These are phyloP conservation scores for Pseudococcus longispinus DNA, from an alignment of 2,888 invertebrate species.

Conservation along the genomic window DNA sequence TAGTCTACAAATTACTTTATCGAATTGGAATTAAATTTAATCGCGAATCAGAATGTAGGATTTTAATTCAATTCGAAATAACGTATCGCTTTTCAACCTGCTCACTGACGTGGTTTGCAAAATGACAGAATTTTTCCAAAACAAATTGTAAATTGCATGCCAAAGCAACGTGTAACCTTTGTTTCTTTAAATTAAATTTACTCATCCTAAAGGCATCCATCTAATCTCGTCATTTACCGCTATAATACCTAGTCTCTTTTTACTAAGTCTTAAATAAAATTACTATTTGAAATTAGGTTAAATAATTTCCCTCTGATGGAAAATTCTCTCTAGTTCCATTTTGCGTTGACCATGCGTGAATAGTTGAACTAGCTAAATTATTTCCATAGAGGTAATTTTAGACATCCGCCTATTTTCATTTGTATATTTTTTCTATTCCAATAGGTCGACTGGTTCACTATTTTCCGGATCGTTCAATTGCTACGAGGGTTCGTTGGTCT, in stretches of 20 bases:
- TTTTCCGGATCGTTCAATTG: constrained; percentile 54
- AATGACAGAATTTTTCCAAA: constrained; percentile 10
- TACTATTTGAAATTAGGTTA: constrained; percentile 23
- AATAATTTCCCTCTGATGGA: background rate
- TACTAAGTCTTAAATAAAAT: constrained; percentile 2
- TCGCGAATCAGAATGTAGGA: background rate
- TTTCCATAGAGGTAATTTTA: background rate
- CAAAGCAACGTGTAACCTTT: background rate
- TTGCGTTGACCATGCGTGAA: background rate
- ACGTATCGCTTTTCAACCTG: background rate
- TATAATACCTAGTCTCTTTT: constrained; percentile 35
- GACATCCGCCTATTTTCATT: background rate
- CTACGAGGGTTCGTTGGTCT: constrained; percentile 51
- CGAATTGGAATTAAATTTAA: background rate
- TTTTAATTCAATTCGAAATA: background rate
- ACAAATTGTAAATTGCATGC: background rate
- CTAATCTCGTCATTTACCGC: constrained; percentile 28
- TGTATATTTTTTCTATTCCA: constrained; percentile 58
- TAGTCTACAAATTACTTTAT: background rate
- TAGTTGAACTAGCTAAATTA: background rate
- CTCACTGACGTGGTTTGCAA: background rate
- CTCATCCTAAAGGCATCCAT: constrained; percentile 32
- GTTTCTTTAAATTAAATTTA: constrained; percentile 43
- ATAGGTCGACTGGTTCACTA: constrained; percentile 68
- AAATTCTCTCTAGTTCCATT: background rate